Conservation (phyloP, 2,888 invertebrate genomes). For the Zelleria hepariella region DNA sequence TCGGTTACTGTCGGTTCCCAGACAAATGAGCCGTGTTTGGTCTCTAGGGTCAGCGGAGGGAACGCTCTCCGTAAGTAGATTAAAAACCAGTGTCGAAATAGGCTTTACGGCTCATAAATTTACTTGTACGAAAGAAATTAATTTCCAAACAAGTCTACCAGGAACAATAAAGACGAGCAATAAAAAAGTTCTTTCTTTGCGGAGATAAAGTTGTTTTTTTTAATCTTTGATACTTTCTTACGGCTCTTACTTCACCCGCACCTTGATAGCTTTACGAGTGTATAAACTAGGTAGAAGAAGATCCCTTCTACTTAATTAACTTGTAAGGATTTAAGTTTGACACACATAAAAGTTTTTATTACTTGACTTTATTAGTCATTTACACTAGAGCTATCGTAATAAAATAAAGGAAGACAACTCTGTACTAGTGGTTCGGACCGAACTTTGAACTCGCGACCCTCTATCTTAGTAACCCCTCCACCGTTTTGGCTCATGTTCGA, state of each 20-base stretch:
- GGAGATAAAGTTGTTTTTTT: not conserved
- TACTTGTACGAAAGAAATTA: not conserved
- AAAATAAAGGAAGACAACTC: too few species aligned
- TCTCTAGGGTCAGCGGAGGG: not conserved
- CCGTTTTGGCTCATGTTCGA: too few species aligned
- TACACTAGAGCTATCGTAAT: too few species aligned
- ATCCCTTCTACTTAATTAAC: not conserved
- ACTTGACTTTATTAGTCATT: too few species aligned
- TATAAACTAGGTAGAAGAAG: not conserved
- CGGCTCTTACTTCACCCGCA: not conserved
- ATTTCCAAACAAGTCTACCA: not conserved
- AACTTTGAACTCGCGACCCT: too few species aligned
- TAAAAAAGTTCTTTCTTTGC: not conserved
- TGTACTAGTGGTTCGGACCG: too few species aligned
- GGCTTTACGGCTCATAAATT: not conserved
- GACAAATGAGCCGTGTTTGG: too few species aligned
- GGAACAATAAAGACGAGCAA: not conserved
- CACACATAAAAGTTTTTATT: too few species aligned
- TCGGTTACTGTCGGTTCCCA: too few species aligned
- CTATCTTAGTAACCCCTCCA: too few species aligned
- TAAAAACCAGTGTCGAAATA: not conserved
- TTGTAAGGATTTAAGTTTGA: too few species aligned
- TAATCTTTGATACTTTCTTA: not conserved
- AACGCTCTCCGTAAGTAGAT: not conserved
- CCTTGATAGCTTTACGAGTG: not conserved